phyloP scores from a whole-genome alignment of 2,888 invertebrate species.

The Danaus chrysippus region DNA sequence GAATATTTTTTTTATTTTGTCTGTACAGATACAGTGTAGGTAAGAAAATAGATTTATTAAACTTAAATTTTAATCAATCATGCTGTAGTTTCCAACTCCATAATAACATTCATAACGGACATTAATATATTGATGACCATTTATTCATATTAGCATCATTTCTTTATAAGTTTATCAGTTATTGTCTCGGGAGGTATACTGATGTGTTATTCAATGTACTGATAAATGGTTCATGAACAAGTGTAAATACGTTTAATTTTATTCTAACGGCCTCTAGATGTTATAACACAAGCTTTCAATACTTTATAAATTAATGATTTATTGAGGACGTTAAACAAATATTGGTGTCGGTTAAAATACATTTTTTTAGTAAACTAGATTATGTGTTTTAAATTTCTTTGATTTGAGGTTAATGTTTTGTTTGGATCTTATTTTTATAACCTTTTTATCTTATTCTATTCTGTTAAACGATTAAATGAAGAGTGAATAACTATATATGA shows the following conservation, averaged over 20 bases:
- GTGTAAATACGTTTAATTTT: conserved; percentile 71
- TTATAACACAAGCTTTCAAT: not conserved
- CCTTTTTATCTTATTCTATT: too few species aligned
- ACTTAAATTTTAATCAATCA: not conserved
- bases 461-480: too few species aligned
- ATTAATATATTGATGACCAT: conserved; percentile 70
- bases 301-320: not conserved
- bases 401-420: too few species aligned
- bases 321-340: not conserved
- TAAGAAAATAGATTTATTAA: too few species aligned
- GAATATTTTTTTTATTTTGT: too few species aligned
- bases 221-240: conserved; percentile 67
- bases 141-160: conserved; percentile 77
- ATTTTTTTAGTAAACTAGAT: not conserved
- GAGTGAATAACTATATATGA: too few species aligned
- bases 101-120: conserved; percentile 44
- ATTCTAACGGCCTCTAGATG: conserved; percentile 8
- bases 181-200: conserved; percentile 63
- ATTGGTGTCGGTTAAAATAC: not conserved
- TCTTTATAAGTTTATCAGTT: conserved; percentile 75
- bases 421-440: too few species aligned
- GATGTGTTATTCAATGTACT: conserved; percentile 53
- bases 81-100: conserved; percentile 42
- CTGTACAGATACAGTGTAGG: too few species aligned
- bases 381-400: not conserved